Evolutionary conservation across 2,888 invertebrate genomes (phyloP).

Genomic region (Zaprionus obscuricornis): DNA sequence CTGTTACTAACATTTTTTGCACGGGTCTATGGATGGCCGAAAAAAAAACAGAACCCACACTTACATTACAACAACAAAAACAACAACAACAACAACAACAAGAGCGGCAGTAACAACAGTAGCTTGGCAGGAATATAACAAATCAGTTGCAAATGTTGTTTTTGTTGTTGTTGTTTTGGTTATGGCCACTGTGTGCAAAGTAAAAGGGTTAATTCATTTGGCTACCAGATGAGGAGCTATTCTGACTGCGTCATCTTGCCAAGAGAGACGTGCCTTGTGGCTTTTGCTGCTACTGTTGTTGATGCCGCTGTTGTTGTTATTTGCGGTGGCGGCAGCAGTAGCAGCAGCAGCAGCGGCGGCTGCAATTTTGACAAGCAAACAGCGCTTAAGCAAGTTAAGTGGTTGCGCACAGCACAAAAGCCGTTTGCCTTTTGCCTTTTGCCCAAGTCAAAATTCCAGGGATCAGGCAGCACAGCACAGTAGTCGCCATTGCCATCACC

Average conservation of each 20-base stretch:
- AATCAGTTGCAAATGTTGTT: constrained; percentile 48
- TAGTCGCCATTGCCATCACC: constrained; percentile 37
- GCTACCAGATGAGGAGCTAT: constrained; percentile 53
- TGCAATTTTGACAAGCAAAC: constrained; percentile 71
- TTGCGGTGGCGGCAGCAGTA: constrained; percentile 22
- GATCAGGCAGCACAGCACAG: constrained; percentile 54
- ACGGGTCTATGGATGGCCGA: too few species aligned
- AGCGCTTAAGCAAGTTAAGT: constrained; percentile 72
- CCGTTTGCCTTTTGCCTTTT: constrained; percentile 46
- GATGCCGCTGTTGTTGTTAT: constrained; percentile 17
- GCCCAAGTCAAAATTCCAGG: constrained; percentile 62
- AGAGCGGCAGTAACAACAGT: constrained; percentile 9
- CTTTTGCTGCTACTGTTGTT: constrained; percentile 25
- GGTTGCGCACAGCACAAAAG: constrained; percentile 60
- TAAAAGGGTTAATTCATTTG: constrained; percentile 78
- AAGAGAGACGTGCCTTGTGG: constrained; percentile 50
- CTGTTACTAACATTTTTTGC: too few species aligned
- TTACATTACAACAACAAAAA: constrained; percentile 19
- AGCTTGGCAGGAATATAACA: constrained; percentile 52
- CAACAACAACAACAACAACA: constrained; percentile 11
- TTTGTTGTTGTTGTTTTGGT: constrained; percentile 40
- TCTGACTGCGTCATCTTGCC: constrained; percentile 70
- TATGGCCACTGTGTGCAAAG: constrained; percentile 58
- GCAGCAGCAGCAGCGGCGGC: constrained; percentile 39
- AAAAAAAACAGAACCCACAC: constrained; percentile 53